Conservation (phyloP, 1,140 invertebrate genomes). For the Bombus vancouverensis region DNA sequence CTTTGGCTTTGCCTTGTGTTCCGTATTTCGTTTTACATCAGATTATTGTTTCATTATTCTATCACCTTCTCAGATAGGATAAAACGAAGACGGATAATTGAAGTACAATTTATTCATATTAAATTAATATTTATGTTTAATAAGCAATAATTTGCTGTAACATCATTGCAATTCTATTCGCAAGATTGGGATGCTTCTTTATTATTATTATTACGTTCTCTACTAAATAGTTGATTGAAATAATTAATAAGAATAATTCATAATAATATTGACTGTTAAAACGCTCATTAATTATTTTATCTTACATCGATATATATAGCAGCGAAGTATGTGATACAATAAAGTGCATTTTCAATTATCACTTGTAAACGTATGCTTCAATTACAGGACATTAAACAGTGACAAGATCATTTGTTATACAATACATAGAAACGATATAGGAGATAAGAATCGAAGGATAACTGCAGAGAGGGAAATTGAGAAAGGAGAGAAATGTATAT, state of each 20-base stretch:
- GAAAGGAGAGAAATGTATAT: constrained; percentile 12
- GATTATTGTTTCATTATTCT: too few relatives aligned
- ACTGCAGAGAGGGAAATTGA: neutral
- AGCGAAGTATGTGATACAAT: neutral
- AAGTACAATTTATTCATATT: too few relatives aligned
- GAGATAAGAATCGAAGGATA: neutral
- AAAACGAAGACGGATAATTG: too few relatives aligned
- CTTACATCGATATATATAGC: neutral
- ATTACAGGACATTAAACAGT: neutral
- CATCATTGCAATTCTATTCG: too few relatives aligned
- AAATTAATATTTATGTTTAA: too few relatives aligned
- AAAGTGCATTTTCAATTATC: neutral
- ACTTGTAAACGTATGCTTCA: neutral
- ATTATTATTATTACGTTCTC: too few relatives aligned
- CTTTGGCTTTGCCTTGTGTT: neutral
- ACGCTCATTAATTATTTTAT: neutral
- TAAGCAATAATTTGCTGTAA: too few relatives aligned
- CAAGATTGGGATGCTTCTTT: too few relatives aligned
- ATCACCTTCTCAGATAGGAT: too few relatives aligned
- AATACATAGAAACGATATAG: neutral
- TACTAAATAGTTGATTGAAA: too few relatives aligned
- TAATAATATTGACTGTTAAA: neutral
- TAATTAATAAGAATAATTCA: too few relatives aligned
- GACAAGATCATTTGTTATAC: neutral
- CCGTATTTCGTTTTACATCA: neutral